Conservation (phyloP, 1,140 invertebrate species). For the Drosophila littoralis region DNA sequence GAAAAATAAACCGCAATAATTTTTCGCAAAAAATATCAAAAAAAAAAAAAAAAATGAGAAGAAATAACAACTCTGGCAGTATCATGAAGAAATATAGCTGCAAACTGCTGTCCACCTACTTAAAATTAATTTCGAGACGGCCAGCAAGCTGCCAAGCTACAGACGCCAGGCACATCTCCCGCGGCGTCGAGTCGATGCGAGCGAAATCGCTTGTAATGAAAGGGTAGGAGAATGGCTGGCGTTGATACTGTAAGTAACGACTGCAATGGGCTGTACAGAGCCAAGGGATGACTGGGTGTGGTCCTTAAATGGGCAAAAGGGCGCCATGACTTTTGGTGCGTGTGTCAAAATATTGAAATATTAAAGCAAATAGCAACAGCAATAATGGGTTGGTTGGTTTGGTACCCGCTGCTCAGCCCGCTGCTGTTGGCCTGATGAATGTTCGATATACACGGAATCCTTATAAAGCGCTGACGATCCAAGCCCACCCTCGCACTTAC, state of each 20-base stretch:
- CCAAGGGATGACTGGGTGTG: conserved; percentile 44
- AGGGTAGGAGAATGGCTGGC: conserved; percentile 3
- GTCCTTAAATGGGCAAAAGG: conserved; percentile 20
- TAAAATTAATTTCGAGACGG: conserved; percentile 76
- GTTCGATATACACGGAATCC: conserved; percentile 77
- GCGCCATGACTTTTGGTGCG: conserved; percentile 61
- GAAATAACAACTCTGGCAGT: conserved; percentile 49
- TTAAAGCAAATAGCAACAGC: conserved; percentile 66
- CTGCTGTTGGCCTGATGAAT: conserved; percentile 65
- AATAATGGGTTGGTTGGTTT: conserved; percentile 11
- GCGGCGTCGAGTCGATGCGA: conserved; percentile 50
- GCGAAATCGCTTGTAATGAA: conserved; percentile 40
- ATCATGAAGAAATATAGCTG: conserved; percentile 80
- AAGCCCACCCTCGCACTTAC: conserved; percentile 28
- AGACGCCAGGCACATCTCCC: conserved; percentile 50
- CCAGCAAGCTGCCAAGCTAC: conserved; percentile 34
- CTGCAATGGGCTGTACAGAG: conserved; percentile 27
- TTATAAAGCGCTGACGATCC: conserved; percentile 55
- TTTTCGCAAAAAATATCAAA: conserved; percentile 62
- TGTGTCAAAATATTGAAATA: conserved; percentile 83
- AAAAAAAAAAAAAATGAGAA: neutral
- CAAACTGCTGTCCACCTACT: conserved; percentile 81
- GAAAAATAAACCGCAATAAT: conserved; percentile 79
- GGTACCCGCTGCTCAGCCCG: neutral
- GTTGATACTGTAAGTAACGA: conserved; percentile 15